Conservation (phyloP, 2,888 invertebrate genomes). For the Cephus nigrinus region DNA sequence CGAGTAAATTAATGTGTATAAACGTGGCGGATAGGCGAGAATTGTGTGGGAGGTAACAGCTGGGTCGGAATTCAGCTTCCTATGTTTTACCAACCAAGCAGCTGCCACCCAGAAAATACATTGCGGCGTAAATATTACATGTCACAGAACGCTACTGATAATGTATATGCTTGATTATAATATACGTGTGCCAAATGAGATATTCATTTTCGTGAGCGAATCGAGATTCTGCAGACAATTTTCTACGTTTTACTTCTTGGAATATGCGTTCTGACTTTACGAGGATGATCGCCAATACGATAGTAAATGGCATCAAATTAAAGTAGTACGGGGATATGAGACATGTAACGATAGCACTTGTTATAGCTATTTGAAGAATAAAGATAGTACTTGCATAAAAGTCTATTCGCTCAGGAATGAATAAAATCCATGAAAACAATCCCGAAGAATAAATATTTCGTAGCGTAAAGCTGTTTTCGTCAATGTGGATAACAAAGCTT, state of each 20-base stretch:
- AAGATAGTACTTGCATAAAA: not conserved
- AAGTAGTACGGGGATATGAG: not conserved
- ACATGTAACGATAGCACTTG: not conserved
- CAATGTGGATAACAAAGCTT: not conserved
- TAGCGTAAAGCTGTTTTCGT: not conserved
- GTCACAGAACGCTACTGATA: slow-evolving; percentile 31
- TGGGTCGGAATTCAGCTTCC: slow-evolving; percentile 17
- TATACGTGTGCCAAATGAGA: slow-evolving; percentile 9
- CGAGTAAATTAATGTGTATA: slow-evolving; percentile 3
- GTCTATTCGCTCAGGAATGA: not conserved
- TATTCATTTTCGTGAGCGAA: slow-evolving; percentile 2
- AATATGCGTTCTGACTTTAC: not conserved
- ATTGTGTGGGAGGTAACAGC: slow-evolving; percentile 23
- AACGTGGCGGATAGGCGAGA: slow-evolving; percentile 6
- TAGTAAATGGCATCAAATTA: not conserved
- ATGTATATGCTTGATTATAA: slow-evolving; percentile 12
- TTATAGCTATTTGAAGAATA: not conserved
- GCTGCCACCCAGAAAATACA: slow-evolving; percentile 21
- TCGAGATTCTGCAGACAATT: not conserved
- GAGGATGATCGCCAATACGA: not conserved
- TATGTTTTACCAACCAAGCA: slow-evolving; percentile 16
- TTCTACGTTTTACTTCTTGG: not conserved
- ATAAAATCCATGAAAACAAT: not conserved
- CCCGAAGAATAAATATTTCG: not conserved
- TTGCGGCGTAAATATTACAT: slow-evolving; percentile 32